A percentile compares a stretch with the other conserved stretches of the same genome.
Conservation (phyloP, 2,888 invertebrate genomes). For the Proisotoma minuta region DNA sequence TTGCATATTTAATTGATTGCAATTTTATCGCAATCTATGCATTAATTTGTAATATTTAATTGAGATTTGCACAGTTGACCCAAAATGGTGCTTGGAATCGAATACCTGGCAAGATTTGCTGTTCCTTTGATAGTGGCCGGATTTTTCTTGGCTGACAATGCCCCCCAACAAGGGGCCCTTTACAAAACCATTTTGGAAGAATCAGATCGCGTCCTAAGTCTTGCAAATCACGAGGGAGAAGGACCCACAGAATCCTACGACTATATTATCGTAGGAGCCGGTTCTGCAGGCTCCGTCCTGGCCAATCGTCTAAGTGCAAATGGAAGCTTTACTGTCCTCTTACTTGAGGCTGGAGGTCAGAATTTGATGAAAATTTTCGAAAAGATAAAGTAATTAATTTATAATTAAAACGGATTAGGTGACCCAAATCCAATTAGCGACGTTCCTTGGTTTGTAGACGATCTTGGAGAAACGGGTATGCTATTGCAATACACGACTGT, state of each 20-base stretch:
- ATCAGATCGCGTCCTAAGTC: constrained; percentile 16
- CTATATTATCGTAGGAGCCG: constrained; percentile 20
- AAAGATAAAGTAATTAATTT: too few relatives aligned
- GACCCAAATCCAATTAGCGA: constrained; percentile 36
- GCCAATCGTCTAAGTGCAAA: not conserved
- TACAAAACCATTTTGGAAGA: constrained; percentile 21
- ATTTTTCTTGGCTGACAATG: too few relatives aligned
- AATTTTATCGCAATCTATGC: too few relatives aligned
- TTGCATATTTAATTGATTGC: too few relatives aligned
- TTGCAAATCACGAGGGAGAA: constrained; percentile 25
- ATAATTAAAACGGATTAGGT: too few relatives aligned
- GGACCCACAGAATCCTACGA: constrained; percentile 16
- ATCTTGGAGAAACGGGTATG: not conserved
- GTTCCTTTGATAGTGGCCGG: too few relatives aligned
- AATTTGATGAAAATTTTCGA: too few relatives aligned
- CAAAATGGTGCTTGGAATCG: too few relatives aligned
- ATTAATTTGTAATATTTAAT: too few relatives aligned
- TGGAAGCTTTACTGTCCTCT: constrained; percentile 11
- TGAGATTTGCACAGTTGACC: too few relatives aligned
- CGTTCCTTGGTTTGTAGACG: constrained; percentile 10
- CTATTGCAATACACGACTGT: not conserved
- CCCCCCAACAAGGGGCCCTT: constrained; percentile 16
- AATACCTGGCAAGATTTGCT: too few relatives aligned
- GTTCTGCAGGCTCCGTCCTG: constrained; percentile 4
- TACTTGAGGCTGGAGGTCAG: constrained; percentile 20